Evolutionary conservation across 2,113 vertebrate genomes (phyloP).

Genomic region (Xenopus borealis): DNA sequence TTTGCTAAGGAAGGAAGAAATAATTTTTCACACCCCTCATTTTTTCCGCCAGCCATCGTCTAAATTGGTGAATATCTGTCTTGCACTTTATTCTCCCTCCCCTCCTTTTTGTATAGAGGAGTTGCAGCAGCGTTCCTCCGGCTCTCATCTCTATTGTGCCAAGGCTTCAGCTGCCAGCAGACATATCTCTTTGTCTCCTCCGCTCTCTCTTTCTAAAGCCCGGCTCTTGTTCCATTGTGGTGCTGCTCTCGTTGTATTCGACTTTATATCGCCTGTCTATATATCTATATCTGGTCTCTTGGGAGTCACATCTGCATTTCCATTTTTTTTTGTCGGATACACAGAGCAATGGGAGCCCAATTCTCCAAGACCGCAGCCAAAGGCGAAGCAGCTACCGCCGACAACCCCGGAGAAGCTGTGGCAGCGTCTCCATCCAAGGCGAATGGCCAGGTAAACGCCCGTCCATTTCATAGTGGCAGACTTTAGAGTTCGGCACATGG

Average conservation of each 20-base stretch:
- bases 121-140: slow-evolving; percentile 46
- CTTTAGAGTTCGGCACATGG: too few species aligned
- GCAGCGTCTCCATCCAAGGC: slow-evolving; percentile 86
- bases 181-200: slow-evolving; percentile 80
- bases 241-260: neutral
- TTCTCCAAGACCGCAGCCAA: slow-evolving; percentile 88
- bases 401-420: slow-evolving; percentile 84
- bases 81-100: slow-evolving; percentile 53
- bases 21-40: slow-evolving; percentile 56
- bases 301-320: slow-evolving; percentile 12
- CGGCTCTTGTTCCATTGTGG: neutral
- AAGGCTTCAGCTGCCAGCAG: slow-evolving; percentile 62
- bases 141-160: slow-evolving; percentile 58
- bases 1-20: slow-evolving; percentile 38
- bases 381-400: slow-evolving; percentile 75
- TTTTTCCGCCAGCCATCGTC: slow-evolving; percentile 55
- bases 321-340: slow-evolving; percentile 74
- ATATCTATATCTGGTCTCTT: neutral
- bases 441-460: slow-evolving; percentile 85
- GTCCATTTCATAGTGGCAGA: too few species aligned
- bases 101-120: slow-evolving; percentile 26
- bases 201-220: neutral
- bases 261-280: too few species aligned
- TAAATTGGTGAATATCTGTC: slow-evolving; percentile 46
- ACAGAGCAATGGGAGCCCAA: slow-evolving; percentile 91